A percentile compares a stretch with the other conserved stretches of the same genome.
Conservation (phyloP, 2,797 vertebrate genomes). For the Cossypha niveicapilla region DNA sequence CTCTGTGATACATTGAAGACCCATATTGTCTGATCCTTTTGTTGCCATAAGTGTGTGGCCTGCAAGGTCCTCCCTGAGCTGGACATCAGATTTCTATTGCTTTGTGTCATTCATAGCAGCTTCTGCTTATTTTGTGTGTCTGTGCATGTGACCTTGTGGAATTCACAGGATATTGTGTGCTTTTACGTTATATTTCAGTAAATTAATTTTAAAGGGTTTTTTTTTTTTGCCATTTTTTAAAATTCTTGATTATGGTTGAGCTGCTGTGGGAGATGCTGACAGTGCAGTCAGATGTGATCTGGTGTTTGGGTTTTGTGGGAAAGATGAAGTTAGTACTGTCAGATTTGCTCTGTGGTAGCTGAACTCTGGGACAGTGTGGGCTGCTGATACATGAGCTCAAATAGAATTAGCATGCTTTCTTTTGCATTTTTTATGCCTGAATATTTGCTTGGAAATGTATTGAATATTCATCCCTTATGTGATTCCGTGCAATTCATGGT, state of each 20-base stretch:
- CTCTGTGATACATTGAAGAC: neutral
- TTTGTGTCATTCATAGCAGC: neutral
- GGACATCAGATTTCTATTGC: neutral
- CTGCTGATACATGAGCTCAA: conserved; percentile 14
- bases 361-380: neutral
- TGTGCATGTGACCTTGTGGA: neutral
- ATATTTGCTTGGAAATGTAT: conserved; percentile 22
- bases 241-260: neutral
- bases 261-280: neutral
- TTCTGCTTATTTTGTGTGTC: neutral
- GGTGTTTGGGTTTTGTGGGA: neutral
- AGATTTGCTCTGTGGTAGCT: conserved; percentile 15
- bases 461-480: neutral
- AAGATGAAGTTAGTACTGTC: neutral
- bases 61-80: neutral
- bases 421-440: conserved; percentile 46
- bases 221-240: neutral
- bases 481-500: neutral
- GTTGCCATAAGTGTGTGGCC: neutral
- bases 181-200: neutral
- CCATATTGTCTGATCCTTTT: neutral
- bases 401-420: conserved; percentile 33
- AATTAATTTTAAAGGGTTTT: neutral
- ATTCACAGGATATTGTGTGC: neutral
- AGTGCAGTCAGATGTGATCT: neutral